Evolutionary conservation across 2,888 invertebrate genomes (phyloP), one percentile per base, ranked within the genome.

Genomic region (Campaea margaritaria): DNA sequence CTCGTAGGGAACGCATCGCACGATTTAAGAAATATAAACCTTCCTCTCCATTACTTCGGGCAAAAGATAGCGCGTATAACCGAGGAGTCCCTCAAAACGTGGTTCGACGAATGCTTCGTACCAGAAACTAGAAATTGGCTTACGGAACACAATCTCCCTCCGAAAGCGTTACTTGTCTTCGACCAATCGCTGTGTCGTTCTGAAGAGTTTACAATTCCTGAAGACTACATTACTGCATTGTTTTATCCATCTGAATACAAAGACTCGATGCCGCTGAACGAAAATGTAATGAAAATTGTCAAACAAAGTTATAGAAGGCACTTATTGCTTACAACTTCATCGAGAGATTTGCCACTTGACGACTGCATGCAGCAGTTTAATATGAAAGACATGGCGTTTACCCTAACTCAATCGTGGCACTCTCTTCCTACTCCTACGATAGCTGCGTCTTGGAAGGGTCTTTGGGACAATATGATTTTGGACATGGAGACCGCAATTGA

Each of bases 221-320:
- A 41, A 31, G 43, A 53, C 27, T 44, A 42, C 8, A 7, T 31
- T 9, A 31, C 7, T 9, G 8, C 9, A 7, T 31, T 70, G 56
- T 64, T 60, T 49, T 65, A 70, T 57, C 70, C 69, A 15, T 57
- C 68, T 16, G 69, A 69, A 58, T 65, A 58, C 34, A 71, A 67
- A 55, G 57, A 65, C 12, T 34, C 68, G 7, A 68, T 69, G 57
- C 71, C 69, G 16, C 58, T 72, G 63, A 63, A 72, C 54, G 68
- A 69, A 53, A 69, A 63, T 42, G 51, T 58, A 9, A 65, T 70
- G 53, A 52, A 62, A 13, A 57, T 48, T 44, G 64, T 71, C 31
- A 74, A 71, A 42, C 60, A 60, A 16, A 65, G 63, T 54, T 71
- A 69, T 28, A 61, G 51, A 46, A 48, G 52, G 28, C 55, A 56